A percentile compares a stretch with the other conserved stretches of the same genome.
Conservation (phyloP, 2,888 invertebrate genomes). For the Megamerina dolium region DNA sequence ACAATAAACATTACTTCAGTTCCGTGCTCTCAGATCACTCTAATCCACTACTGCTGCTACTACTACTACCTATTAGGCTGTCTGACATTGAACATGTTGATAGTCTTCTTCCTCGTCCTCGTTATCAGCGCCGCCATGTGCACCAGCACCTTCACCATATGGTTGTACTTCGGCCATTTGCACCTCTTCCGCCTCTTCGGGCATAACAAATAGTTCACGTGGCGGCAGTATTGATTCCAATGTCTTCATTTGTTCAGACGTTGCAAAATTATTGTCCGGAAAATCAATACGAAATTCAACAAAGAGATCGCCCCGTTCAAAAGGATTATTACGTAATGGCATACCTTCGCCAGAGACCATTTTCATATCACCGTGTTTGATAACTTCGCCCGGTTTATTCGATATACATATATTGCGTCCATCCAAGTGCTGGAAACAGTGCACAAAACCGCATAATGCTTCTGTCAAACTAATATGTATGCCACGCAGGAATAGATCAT, state of each 20-base stretch:
- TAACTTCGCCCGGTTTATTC: slow-evolving; percentile 72
- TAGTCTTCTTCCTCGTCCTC: slow-evolving; percentile 35
- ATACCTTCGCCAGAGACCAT: slow-evolving; percentile 82
- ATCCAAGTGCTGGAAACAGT: slow-evolving; percentile 83
- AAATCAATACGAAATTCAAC: slow-evolving; percentile 82
- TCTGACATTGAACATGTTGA: slow-evolving; percentile 41
- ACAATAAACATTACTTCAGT: too few species aligned
- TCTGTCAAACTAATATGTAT: slow-evolving; percentile 76
- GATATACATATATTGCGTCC: slow-evolving; percentile 75
- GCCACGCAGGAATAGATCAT: slow-evolving; percentile 64
- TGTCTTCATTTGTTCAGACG: slow-evolving; percentile 59
- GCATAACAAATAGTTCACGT: slow-evolving; percentile 63
- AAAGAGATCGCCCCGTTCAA: slow-evolving; percentile 80
- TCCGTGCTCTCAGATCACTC: too few species aligned
- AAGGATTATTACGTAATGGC: slow-evolving; percentile 79
- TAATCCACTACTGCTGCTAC: too few species aligned
- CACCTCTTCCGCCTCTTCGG: slow-evolving; percentile 78
- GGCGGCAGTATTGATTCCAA: slow-evolving; percentile 72
- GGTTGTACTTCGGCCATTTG: slow-evolving; percentile 71
- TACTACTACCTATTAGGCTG: slow-evolving; percentile 31
- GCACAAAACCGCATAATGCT: slow-evolving; percentile 83
- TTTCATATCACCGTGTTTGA: slow-evolving; percentile 75
- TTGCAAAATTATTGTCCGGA: slow-evolving; percentile 74
- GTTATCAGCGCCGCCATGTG: slow-evolving; percentile 25
- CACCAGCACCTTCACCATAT: slow-evolving; percentile 48